Evolutionary conservation across 2,888 invertebrate genomes (phyloP), one percentile per base, ranked within the genome.

Genomic region (Theodoxus fluviatilis): DNA sequence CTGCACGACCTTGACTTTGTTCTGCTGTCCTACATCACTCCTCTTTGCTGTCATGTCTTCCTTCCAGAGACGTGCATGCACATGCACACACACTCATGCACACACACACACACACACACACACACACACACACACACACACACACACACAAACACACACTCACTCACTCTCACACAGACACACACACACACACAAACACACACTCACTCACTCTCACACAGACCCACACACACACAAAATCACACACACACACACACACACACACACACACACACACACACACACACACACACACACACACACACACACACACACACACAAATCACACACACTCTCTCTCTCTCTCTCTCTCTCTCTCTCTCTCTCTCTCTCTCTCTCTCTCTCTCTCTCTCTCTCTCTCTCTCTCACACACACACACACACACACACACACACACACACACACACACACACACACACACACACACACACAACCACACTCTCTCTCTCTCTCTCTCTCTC

Each of bases 211-310:
- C 52, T 22, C 9, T 3, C 52, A 52, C 52, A 52, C 22, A 52
- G 25, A 18, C 52, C 57, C 31, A 33, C 63, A 22, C 63, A 22
- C 63, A 57, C 57, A 57, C 57, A 57, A 2, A 57, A 28, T 31
- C 57, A 57, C 57, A 28, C 40, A 38, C 47, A 66, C 38, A 15
- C 28, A 43, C 15, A 25, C 65, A 49, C 49, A 49, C 31, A 49
- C 65, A 66, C 57, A 57, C 49, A 33, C 47, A 35, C 49, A 35
- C 15, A 66, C 65, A 64, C 9, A 18, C 9, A 43, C 9, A 43
- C n/a, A n/a, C n/a, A n/a, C n/a, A n/a, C n/a, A n/a, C n/a, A n/a
- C n/a, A n/a, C n/a, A n/a, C n/a, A n/a, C n/a, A n/a, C n/a, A n/a
- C n/a, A n/a, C n/a, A n/a, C n/a, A n/a, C n/a, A n/a, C n/a, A n/a